A percentile compares a stretch with the other conserved stretches of the same genome.
Evolutionary conservation across 2,888 invertebrate species (phyloP).

Genomic region (Tachina fera): DNA sequence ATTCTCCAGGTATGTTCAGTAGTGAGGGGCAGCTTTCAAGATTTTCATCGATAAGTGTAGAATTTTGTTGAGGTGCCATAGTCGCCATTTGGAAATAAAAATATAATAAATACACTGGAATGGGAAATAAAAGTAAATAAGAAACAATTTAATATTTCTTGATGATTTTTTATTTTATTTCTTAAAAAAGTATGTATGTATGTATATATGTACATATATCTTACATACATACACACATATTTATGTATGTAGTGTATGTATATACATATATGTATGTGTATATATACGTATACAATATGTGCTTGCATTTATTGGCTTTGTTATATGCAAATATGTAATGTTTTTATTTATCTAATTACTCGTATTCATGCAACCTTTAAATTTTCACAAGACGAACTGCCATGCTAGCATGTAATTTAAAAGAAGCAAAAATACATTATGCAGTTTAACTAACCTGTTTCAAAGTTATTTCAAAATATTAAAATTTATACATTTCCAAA

Average conservation of each 20-base stretch:
- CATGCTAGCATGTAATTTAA: slow-evolving; percentile 59
- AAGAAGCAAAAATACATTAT: slow-evolving; percentile 14
- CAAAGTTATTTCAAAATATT: slow-evolving; percentile 50
- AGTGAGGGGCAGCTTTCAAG: slow-evolving; percentile 77
- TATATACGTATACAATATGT: neutral
- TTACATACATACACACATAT: too few relatives aligned
- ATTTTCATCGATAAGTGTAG: slow-evolving; percentile 81
- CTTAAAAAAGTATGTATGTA: too few relatives aligned
- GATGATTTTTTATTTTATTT: neutral
- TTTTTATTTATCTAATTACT: neutral
- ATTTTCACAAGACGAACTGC: slow-evolving; percentile 43
- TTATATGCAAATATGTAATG: neutral
- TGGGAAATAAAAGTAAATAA: slow-evolving; percentile 21
- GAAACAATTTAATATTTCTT: neutral
- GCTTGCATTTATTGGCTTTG: neutral
- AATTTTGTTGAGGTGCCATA: slow-evolving; percentile 82
- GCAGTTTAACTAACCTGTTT: slow-evolving; percentile 53
- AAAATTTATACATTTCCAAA: slow-evolving; percentile 49
- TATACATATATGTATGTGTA: neutral
- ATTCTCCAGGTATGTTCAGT: slow-evolving; percentile 77
- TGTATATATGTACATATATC: too few relatives aligned
- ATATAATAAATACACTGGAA: slow-evolving; percentile 28
- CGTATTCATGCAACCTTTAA: slow-evolving; percentile 55
- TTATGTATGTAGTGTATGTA: neutral
- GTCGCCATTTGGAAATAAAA: slow-evolving; percentile 1